Evolutionary conservation across 37 sponge, comb jelly and placozoan species (phyloP), one percentile per base, ranked within the genome.

Genomic region (Theonella swinhoei): DNA sequence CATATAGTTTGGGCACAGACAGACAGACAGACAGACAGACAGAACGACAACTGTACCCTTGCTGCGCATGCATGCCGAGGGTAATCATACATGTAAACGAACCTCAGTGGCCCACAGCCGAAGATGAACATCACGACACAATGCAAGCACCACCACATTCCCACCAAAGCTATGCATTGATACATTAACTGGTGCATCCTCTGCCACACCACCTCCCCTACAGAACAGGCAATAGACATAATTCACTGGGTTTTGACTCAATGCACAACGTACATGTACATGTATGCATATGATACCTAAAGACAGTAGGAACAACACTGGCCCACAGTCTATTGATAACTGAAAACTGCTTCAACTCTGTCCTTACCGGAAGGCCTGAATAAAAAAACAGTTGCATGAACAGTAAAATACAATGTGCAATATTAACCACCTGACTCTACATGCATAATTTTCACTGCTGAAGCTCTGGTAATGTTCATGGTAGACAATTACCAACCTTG

Each of bases 71-170:
- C n/a, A n/a, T n/a, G n/a, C n/a, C n/a, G n/a, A n/a, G n/a, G n/a
- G n/a, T n/a, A n/a, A n/a, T n/a, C n/a, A n/a, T 14, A 47, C 14
- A 14, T 47, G 7, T 14, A 47, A 47, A 14, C 83, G 24, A 14
- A 88, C 89, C 78, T 88, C 77, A 23, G 34, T 29, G 0, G 89
- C 69, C 89, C 89, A 88, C 1, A 88, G 72, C 42, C 78, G 82
- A 29, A 88, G 78, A 2, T 64, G 40, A 31, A 88, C 64, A 68
- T 83, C 89, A 30, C 41, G 17, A 65, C 84, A 82, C 42, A 88
- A 77, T 23, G 84, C 78, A 2, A 88, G 29, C 7, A 88, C 58
- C 19, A 88, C 42, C 3, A 41, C 25, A 34, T 83, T 41, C 11
- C 72, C 78, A 70, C 41, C 65, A 61, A 88, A 88, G 17, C 66